These are phyloP conservation scores for Gorsachius goisagi DNA, from an alignment of 2,113 vertebrate genomes.

Conservation along the genomic window DNA sequence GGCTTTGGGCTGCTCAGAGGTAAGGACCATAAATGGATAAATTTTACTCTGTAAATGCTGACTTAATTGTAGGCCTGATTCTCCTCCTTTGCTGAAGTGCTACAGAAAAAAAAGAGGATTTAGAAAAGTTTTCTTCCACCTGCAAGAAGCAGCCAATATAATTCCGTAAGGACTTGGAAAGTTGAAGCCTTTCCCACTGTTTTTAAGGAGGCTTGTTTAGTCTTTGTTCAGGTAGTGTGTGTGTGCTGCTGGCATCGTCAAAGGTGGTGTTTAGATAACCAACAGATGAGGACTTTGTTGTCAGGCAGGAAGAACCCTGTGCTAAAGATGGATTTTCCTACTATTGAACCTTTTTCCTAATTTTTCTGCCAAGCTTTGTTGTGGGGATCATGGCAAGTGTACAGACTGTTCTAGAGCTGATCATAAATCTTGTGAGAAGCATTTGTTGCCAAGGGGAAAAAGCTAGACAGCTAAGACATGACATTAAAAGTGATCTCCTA, in stretches of 20 bases:
- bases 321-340: background rate
- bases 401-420: background rate
- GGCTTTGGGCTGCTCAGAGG: background rate
- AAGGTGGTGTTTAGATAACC: background rate
- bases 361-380: background rate
- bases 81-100: background rate
- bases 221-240: background rate
- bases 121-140: background rate
- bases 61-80: background rate
- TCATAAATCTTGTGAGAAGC: background rate
- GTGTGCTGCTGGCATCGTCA: background rate
- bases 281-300: background rate
- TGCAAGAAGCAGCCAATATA: background rate
- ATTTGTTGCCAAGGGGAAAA: background rate
- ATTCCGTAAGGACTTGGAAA: background rate
- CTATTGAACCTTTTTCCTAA: background rate
- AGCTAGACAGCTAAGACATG: background rate
- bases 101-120: background rate
- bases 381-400: background rate
- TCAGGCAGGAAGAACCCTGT: background rate
- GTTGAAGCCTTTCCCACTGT: background rate
- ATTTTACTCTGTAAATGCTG: background rate
- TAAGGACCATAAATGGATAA: background rate
- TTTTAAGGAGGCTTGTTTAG: background rate
- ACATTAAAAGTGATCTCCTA: background rate